Conservation (phyloP, 92 coral and sea anemone species). For the Paragorgia papillata region DNA sequence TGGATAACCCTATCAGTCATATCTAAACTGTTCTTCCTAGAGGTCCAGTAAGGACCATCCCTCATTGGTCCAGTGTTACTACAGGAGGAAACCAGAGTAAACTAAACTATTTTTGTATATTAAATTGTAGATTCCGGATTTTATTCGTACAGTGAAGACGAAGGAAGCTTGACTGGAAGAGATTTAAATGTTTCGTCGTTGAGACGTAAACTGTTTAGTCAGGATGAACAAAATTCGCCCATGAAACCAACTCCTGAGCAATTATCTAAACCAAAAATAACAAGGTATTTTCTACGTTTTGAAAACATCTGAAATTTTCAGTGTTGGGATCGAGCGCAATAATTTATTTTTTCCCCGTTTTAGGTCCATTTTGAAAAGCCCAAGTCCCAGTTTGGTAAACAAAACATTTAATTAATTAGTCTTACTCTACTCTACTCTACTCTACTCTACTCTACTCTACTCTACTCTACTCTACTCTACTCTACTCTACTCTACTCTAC, state of each 20-base stretch:
- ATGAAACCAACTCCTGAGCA: slow-evolving; percentile 24
- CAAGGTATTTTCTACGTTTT: too few species aligned
- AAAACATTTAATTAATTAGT: not conserved
- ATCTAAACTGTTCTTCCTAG: too few species aligned
- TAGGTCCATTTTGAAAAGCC: slow-evolving; percentile 86
- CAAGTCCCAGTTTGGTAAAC: slow-evolving; percentile 82
- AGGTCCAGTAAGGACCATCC: too few species aligned
- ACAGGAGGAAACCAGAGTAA: too few species aligned
- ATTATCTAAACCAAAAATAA: not conserved
- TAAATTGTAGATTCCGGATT: slow-evolving; percentile 11
- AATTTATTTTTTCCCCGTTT: not conserved
- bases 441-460: too few species aligned
- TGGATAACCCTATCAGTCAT: too few species aligned
- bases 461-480: too few species aligned
- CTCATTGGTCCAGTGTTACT: too few species aligned
- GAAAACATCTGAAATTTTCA: too few species aligned
- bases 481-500: too few species aligned
- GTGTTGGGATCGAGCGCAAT: too few species aligned
- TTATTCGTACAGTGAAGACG: slow-evolving; percentile 29
- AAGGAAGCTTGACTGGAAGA: slow-evolving; percentile 48
- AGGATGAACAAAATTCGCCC: slow-evolving; percentile 51
- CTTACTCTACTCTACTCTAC: too few species aligned
- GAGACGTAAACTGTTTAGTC: slow-evolving; percentile 84
- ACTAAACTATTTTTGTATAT: not conserved
- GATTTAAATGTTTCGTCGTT: slow-evolving; percentile 81